Evolutionary conservation across 1,140 invertebrate species (phyloP), one percentile per base, ranked within the genome.

Genomic region (Sycophaga agraensis): DNA sequence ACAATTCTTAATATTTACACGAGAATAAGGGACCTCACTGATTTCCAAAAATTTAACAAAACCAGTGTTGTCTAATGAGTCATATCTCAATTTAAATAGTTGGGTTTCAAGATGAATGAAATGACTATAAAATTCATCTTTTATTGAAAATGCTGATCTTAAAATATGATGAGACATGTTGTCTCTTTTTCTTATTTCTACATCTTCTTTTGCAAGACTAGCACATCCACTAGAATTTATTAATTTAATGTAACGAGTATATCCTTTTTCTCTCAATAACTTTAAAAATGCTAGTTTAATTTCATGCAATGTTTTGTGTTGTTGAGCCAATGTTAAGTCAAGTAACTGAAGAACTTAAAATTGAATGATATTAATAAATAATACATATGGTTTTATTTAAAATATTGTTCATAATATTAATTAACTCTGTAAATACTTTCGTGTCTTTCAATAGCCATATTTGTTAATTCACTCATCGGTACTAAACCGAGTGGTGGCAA

Each of bases 81-180:
- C 78, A 76, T 96, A 96, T 69, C 93, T 86, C 71, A 92, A 87
- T 73, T 88, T 87, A 70, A 99, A 98, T 14, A 97, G 82, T 70
- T 98, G 96, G 39, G 92, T 74, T 84, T 99, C 97, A 63, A 92
- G 86, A 21, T 84, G 76, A 11, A 97, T 82, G 73, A 98, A 97
- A 96, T 96, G 98, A 51, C 88, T 84, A 34, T 89, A 81, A 19
- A 93, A 82, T 53, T 97, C 93, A 64, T 95, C 90, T 12, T 91
- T 90, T 57, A 88, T 82, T 71, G 93, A 97, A 82, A 93, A 98
- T 2, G 93, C 93, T 37, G 99, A 77, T 61, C 95, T 84, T 2
- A 98, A 82, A 64, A 97, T 91, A 77, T 93, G 98, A 79, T 99
- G 97, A 1, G 95, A 95, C 45, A 97, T 85, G 71, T 93, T 88